phyloP scores from a whole-genome alignment of 2,888 invertebrate species.

The Pristionchus fissidentatus region DNA sequence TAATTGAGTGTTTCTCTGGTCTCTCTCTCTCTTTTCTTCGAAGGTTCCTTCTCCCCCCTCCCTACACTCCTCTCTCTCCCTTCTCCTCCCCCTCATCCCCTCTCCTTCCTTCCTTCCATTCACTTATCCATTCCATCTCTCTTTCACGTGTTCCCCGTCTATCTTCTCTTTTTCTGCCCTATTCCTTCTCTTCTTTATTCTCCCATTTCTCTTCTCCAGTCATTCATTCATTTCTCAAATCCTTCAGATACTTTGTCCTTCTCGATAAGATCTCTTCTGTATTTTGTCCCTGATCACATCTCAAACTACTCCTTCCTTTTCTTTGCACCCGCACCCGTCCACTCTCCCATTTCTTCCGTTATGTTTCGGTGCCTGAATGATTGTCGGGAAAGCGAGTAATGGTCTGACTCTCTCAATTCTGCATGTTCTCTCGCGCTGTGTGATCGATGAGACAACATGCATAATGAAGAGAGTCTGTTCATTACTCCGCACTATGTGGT shows the following conservation, averaged over 20 bases:
- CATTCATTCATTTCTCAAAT: neutral
- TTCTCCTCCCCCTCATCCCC: neutral
- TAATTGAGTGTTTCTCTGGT: too few relatives aligned
- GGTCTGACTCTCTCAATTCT: too few relatives aligned
- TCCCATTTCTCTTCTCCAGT: neutral
- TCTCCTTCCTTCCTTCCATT: slow-evolving; percentile 28
- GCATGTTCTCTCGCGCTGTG: too few relatives aligned
- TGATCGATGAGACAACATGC: too few relatives aligned
- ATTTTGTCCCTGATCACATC: neutral
- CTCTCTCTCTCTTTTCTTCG: neutral
- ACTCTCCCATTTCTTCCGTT: neutral
- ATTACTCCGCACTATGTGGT: too few relatives aligned
- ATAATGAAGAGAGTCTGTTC: too few relatives aligned
- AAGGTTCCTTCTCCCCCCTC: slow-evolving; percentile 5
- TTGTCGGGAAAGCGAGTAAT: too few relatives aligned
- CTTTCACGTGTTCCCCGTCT: neutral
- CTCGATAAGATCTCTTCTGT: neutral
- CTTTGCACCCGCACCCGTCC: slow-evolving; percentile 16
- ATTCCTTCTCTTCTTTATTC: slow-evolving; percentile 27
- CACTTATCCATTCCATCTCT: neutral
- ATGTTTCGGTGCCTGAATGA: too few relatives aligned
- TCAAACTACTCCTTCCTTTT: neutral
- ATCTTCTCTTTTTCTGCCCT: neutral
- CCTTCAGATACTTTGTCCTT: neutral
- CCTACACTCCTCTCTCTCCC: neutral